Base-by-base conservation (phyloP, 2,888 invertebrate species). In the Metellina segmentata region DNA sequence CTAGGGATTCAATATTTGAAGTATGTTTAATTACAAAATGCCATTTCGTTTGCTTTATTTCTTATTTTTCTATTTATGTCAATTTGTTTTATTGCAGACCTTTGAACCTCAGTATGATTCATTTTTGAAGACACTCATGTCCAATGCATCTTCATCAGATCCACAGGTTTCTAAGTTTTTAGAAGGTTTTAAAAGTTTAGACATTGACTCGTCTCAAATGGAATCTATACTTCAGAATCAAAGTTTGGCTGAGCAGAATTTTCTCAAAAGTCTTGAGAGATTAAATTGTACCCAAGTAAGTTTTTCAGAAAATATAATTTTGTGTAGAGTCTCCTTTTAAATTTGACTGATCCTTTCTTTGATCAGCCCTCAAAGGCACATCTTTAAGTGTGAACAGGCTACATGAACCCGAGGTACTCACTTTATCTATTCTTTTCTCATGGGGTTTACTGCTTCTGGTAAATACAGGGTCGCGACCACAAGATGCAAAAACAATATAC, bases 81-180 rank as follows among this genome's bases (percentile, higher is more conserved):
- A 34, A 13, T 75, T 61, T 51, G 0, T 83, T 83, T 79, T 82
- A 34, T 81, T 87, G 0, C 61, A 91, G 91, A 72, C 20, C 72
- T 61, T 87, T 69, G 51, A 72, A 53, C 87, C 87, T 49, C 52
- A 86, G 71, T 91, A 81, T 77, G 86, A 83, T 61, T 83, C 79
- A 8, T 34, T 91, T 49, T 83, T 83, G 34, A 20, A 87, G 53
- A 20, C 51, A 16, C 72, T 87, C 19, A 51, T 20, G 51, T 20
- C 86, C 7, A 48, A 71, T 85, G 75, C 11, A 13, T 13, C 53
- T 61, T 19, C 4, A 69, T 82, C 82, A 9, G 61, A 61, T 9
- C 49, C 61, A n/a, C 75, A 74, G 19, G 52, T 51, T 51, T n/a
- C 20, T 13, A 70, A 78, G 11, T 16, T 87, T 51, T 53, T 71